Conservation (phyloP, 2,113 vertebrate species). For the Callopanchax toddi region DNA sequence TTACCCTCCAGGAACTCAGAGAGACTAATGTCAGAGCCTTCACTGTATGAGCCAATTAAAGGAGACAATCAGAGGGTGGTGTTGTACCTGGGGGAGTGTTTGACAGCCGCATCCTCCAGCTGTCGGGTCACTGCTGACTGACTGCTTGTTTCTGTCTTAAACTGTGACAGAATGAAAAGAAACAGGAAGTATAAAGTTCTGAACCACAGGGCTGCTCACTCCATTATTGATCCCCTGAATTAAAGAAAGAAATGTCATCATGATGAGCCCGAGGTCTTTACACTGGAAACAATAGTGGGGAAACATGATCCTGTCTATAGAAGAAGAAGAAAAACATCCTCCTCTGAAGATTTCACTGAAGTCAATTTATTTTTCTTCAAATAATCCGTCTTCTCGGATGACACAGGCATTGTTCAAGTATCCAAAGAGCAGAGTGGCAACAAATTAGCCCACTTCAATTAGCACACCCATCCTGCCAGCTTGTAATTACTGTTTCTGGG, state of each 20-base stretch:
- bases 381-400: constrained; percentile 27
- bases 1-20: constrained; percentile 1
- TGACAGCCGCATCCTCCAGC: constrained; percentile 35
- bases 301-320: neutral
- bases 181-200: neutral
- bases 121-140: constrained; percentile 59
- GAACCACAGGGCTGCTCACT: neutral
- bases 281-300: neutral
- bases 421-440: constrained; percentile 43
- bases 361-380: constrained; percentile 9
- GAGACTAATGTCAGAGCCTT: constrained; percentile 1
- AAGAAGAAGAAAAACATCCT: neutral
- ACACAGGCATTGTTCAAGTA: constrained; percentile 39
- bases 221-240: constrained; percentile 15
- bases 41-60: constrained; percentile 28
- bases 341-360: neutral
- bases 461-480: constrained; percentile 51
- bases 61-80: constrained; percentile 1
- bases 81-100: constrained; percentile 27
- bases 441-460: constrained; percentile 60
- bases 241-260: neutral
- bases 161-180: constrained; percentile 16
- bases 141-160: constrained; percentile 31
- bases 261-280: constrained; percentile 5
- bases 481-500: constrained; percentile 65